Percentiles rank a stretch among this genome's conserved stretches.
Conservation (phyloP, 2,797 vertebrate species). For the Gymnoscopelus braueri region DNA sequence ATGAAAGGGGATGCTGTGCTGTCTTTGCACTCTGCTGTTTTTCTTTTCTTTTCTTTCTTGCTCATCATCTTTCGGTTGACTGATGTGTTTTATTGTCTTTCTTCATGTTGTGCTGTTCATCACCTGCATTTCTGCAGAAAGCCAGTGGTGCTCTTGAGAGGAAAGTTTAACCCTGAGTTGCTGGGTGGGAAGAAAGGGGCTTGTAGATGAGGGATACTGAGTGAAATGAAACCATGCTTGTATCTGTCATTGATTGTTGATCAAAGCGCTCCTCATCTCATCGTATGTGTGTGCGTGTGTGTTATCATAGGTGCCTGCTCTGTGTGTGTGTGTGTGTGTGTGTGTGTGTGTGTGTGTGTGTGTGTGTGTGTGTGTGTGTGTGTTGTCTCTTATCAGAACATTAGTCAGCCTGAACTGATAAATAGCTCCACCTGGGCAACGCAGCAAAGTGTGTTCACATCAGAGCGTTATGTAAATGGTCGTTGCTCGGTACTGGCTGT, state of each 20-base stretch:
- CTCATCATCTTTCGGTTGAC: neutral
- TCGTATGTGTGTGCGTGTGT: constrained; percentile 5
- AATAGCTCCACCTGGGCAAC: constrained; percentile 61
- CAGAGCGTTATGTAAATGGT: constrained; percentile 49
- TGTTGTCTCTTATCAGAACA: constrained; percentile 63
- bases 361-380: constrained; percentile 15
- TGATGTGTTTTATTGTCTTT: no score
- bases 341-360: constrained; percentile 16
- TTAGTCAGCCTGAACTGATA: constrained; percentile 46
- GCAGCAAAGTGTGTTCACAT: constrained; percentile 48
- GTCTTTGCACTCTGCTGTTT: neutral
- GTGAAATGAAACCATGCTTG: neutral
- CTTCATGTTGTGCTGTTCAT: no score
- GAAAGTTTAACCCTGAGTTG: no score
- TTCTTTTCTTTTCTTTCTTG: neutral
- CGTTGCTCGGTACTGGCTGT: constrained; percentile 53
- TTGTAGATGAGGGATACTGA: no score
- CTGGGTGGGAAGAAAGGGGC: no score
- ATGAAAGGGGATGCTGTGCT: neutral
- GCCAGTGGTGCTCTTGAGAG: no score
- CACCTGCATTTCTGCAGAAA: no score
- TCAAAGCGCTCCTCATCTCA: constrained; percentile 11
- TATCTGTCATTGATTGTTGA: neutral
- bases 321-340: constrained; percentile 1
- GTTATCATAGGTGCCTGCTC: neutral